A percentile compares a stretch with the other conserved stretches of the same genome.
Conservation (phyloP, 2,888 invertebrate genomes). For the Drosophila meridionalis region DNA sequence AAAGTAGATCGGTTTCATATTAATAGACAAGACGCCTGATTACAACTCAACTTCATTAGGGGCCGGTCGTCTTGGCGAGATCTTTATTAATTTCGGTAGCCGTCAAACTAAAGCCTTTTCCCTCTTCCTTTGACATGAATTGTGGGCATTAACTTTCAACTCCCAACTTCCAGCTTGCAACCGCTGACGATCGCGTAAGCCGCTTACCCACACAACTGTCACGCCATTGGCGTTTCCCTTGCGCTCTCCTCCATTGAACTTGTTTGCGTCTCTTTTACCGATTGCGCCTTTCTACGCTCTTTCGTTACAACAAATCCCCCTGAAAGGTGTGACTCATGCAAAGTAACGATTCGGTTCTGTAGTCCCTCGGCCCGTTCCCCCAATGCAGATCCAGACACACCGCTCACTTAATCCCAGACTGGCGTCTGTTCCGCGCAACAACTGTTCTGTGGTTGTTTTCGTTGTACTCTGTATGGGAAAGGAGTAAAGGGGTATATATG, state of each 20-base stretch:
- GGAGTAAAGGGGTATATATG: background rate
- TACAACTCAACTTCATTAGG: slow-evolving; percentile 56
- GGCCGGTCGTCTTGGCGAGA: slow-evolving; percentile 38
- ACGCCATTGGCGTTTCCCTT: slow-evolving; percentile 45
- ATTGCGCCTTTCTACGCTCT: slow-evolving; percentile 59
- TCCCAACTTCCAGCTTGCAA: slow-evolving; percentile 13
- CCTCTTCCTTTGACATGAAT: slow-evolving; percentile 30
- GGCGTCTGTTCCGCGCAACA: slow-evolving; percentile 44
- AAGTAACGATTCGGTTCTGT: slow-evolving; percentile 39
- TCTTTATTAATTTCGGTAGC: slow-evolving; percentile 70
- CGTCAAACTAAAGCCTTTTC: slow-evolving; percentile 21
- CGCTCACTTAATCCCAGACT: slow-evolving; percentile 48
- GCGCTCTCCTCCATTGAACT: slow-evolving; percentile 51
- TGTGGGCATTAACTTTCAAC: slow-evolving; percentile 25
- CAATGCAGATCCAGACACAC: slow-evolving; percentile 17
- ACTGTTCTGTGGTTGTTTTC: slow-evolving; percentile 37
- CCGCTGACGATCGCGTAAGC: slow-evolving; percentile 62
- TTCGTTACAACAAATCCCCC: slow-evolving; percentile 56
- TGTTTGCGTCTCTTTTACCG: slow-evolving; percentile 67
- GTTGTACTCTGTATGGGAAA: slow-evolving; percentile 13
- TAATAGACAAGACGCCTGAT: slow-evolving; percentile 50
- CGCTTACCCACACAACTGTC: slow-evolving; percentile 76
- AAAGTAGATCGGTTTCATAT: slow-evolving; percentile 38
- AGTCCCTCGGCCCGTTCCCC: slow-evolving; percentile 51
- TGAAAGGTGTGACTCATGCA: slow-evolving; percentile 58